These are phyloP conservation scores for Pterois miles DNA, from an alignment of 2,797 vertebrate genomes.

Conservation along the genomic window DNA sequence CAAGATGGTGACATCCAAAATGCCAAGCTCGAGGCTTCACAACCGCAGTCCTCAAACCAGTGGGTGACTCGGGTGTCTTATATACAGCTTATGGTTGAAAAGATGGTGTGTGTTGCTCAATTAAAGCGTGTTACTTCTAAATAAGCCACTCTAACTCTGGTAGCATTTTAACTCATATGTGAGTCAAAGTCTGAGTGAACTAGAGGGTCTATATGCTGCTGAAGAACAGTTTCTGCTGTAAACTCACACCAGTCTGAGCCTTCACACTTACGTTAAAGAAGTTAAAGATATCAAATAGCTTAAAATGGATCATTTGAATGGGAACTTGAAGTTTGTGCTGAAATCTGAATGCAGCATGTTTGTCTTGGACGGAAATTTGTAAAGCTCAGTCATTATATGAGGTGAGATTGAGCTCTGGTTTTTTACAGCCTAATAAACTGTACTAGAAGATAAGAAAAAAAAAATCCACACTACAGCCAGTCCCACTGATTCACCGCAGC, in stretches of 20 bases:
- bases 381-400: conserved; percentile 15
- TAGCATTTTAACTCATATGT: neutral
- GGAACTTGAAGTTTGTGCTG: neutral
- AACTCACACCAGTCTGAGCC: neutral
- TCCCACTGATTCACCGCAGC: conserved; percentile 12
- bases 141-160: neutral
- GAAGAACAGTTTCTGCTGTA: neutral
- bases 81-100: neutral
- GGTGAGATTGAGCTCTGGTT: neutral
- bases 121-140: neutral
- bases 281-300: neutral
- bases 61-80: no score
- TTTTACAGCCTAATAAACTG: conserved; percentile 10
- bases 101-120: neutral
- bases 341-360: neutral
- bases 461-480: neutral
- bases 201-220: neutral
- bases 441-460: conserved; percentile 4
- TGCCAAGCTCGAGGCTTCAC: no score
- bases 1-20: no score
- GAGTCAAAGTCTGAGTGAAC: neutral
- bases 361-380: neutral
- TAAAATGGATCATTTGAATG: neutral
- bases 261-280: neutral
- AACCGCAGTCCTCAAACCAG: no score